phyloP scores from a whole-genome alignment of 2,888 invertebrate genomes.

The Abrostola triplasia region DNA sequence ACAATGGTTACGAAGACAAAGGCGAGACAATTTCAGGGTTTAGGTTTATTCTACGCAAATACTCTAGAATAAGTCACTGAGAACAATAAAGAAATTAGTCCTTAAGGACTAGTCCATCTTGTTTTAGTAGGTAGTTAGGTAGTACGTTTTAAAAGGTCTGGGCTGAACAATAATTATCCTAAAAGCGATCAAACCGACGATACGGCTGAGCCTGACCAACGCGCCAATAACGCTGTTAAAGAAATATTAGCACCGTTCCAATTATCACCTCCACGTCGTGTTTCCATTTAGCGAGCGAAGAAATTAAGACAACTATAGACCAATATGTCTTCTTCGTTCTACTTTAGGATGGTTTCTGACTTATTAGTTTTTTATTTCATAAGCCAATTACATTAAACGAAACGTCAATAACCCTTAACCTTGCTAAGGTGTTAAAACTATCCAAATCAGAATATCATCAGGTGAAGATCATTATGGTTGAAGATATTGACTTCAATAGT shows the following conservation, averaged over 20 bases:
- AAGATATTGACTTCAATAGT: no score
- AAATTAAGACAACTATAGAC: background rate
- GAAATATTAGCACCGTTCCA: background rate
- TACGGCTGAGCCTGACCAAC: background rate
- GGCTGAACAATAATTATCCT: background rate
- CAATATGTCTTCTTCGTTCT: background rate
- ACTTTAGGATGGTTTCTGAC: background rate
- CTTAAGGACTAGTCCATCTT: no score
- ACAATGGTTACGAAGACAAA: conserved; percentile 15
- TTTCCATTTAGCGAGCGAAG: background rate
- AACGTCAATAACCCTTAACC: no score
- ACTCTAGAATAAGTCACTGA: no score
- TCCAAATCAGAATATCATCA: no score
- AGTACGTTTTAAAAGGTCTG: background rate
- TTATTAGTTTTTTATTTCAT: no score
- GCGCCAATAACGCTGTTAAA: background rate
- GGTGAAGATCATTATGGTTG: no score
- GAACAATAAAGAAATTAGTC: no score
- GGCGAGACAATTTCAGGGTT: background rate
- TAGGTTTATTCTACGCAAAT: background rate
- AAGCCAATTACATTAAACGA: no score
- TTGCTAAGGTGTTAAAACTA: no score
- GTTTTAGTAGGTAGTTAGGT: no score
- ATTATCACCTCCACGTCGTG: background rate
- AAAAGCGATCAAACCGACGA: background rate